These are phyloP conservation scores for Corythaixoides concolor DNA, from an alignment of 2,113 vertebrate genomes.

Conservation along the genomic window DNA sequence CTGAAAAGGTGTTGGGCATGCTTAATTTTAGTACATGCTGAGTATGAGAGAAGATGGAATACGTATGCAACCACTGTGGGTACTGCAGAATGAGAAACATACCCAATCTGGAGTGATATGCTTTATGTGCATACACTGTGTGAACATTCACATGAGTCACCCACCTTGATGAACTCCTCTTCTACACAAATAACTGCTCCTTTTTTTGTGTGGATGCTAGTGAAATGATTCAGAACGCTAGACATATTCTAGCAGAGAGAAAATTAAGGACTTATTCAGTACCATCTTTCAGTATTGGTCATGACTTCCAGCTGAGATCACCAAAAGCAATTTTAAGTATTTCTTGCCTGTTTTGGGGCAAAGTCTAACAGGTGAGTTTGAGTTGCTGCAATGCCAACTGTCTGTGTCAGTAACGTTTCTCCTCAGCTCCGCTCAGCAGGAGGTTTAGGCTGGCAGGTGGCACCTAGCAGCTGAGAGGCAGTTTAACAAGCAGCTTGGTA, in stretches of 20 bases:
- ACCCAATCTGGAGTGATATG: background rate
- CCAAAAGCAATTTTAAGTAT: background rate
- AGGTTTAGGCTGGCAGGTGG: background rate
- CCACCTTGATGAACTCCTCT: background rate
- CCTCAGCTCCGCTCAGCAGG: background rate
- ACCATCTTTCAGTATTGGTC: background rate
- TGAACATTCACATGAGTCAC: conserved; percentile 31
- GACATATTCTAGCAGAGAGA: background rate
- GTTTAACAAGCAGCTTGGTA: background rate
- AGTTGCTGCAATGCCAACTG: background rate
- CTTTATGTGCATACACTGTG: background rate
- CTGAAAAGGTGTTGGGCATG: background rate
- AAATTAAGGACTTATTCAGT: background rate
- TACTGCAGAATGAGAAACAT: background rate
- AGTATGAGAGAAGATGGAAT: background rate
- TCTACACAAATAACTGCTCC: conserved; percentile 2
- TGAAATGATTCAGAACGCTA: background rate
- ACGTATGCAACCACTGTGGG: background rate
- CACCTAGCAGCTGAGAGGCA: background rate
- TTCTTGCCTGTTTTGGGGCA: background rate
- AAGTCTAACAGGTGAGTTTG: background rate
- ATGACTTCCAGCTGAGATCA: background rate
- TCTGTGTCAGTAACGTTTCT: background rate
- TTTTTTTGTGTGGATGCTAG: background rate
- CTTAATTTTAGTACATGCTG: background rate